These are phyloP conservation scores for Drosophila takahashii DNA, from an alignment of 1,140 invertebrate species.

Conservation along the genomic window DNA sequence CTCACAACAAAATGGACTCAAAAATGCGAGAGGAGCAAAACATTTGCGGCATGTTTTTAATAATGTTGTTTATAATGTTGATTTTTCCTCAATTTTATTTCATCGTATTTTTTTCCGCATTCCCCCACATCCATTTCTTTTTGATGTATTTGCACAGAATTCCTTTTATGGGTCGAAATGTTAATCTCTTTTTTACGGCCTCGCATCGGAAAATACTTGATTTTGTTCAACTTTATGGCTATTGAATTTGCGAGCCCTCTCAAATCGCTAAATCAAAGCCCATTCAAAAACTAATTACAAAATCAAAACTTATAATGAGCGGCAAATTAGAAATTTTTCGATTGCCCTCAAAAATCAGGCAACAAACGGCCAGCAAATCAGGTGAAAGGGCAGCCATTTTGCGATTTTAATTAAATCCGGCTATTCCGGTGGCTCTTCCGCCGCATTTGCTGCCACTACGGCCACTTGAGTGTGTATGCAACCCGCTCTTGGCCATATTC, in stretches of 20 bases:
- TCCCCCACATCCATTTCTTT: constrained; percentile 37
- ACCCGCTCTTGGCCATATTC: constrained; percentile 41
- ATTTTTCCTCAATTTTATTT: constrained; percentile 58
- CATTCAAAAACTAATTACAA: constrained; percentile 73
- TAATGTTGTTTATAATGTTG: constrained; percentile 84
- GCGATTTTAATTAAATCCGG: constrained; percentile 76
- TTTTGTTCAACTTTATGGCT: constrained; percentile 25
- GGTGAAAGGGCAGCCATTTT: constrained; percentile 61
- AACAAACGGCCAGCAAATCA: constrained; percentile 46
- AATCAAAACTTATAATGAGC: constrained; percentile 74
- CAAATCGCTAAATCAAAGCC: constrained; percentile 32
- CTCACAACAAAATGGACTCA: constrained; percentile 78
- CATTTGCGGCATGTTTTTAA: constrained; percentile 84
- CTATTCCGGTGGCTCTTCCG: constrained; percentile 43
- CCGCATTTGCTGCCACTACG: constrained; percentile 43
- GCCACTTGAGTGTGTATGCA: constrained; percentile 43
- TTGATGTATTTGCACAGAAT: constrained; percentile 70
- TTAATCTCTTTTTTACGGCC: constrained; percentile 58
- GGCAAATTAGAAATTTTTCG: constrained; percentile 66
- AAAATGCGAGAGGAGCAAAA: constrained; percentile 76
- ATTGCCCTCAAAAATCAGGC: constrained; percentile 45
- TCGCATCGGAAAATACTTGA: constrained; percentile 8
- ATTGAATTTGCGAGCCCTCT: constrained; percentile 16
- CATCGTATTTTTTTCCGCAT: constrained; percentile 26
- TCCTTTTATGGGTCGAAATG: constrained; percentile 65